These are phyloP conservation scores for Epsilonema sp. DNA, from an alignment of 2,888 invertebrate species.

Conservation along the genomic window DNA sequence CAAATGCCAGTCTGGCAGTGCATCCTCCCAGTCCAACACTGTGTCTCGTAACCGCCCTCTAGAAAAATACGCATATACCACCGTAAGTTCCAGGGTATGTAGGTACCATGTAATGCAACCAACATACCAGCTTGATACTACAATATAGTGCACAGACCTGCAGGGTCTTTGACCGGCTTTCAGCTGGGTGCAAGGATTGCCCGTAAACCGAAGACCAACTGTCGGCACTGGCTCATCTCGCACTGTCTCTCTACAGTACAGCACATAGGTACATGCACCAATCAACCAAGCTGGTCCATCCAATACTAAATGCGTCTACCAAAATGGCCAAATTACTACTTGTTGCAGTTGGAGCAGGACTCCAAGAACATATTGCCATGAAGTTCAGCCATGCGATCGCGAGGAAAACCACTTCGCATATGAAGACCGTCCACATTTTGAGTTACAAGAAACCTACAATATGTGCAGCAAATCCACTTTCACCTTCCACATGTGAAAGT, in stretches of 20 bases:
- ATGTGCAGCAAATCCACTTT: too few species aligned
- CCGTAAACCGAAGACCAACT: slow-evolving; percentile 53
- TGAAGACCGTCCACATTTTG: slow-evolving; percentile 98
- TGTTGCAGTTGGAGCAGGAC: slow-evolving; percentile 60
- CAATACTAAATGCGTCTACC: background rate
- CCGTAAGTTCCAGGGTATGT: too few species aligned
- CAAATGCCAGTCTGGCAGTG: slow-evolving; percentile 43
- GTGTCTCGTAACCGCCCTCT: slow-evolving; percentile 69
- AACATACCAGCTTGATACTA: too few species aligned
- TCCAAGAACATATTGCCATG: slow-evolving; percentile 97
- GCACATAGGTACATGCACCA: background rate
- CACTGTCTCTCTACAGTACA: slow-evolving; percentile 25
- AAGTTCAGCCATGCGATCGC: slow-evolving; percentile 63
- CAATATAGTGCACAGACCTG: too few species aligned
- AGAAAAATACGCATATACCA: too few species aligned
- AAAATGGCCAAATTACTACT: slow-evolving; percentile 42
- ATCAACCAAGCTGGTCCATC: slow-evolving; percentile 37
- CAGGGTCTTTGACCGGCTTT: slow-evolving; percentile 23
- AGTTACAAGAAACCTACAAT: slow-evolving; percentile 73
- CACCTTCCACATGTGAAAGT: too few species aligned
- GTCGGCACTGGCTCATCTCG: slow-evolving; percentile 41
- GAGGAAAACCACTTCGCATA: slow-evolving; percentile 60
- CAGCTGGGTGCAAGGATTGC: slow-evolving; percentile 45
- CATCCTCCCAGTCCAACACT: slow-evolving; percentile 90
- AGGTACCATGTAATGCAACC: too few species aligned